Evolutionary conservation across 1,140 invertebrate genomes (phyloP).

Genomic region (Orchestia grillus): DNA sequence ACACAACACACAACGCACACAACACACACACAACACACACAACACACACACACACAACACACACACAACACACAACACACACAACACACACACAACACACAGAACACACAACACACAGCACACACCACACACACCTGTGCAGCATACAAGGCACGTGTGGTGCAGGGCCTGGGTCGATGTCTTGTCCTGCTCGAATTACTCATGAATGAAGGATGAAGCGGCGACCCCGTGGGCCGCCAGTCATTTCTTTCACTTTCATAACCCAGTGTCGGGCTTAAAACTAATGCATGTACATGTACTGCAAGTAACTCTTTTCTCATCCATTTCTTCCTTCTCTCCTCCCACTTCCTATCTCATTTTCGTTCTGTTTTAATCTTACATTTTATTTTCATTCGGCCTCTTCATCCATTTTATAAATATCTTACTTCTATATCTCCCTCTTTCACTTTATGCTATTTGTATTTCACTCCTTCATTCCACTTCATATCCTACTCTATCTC

Average conservation of each 20-base stretch:
- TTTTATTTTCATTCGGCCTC: background rate
- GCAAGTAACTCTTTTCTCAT: background rate
- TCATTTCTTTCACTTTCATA: background rate
- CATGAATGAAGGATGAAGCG: background rate
- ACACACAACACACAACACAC: background rate
- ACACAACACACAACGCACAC: background rate
- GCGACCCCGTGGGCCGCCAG: background rate
- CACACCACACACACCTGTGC: background rate
- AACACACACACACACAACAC: background rate
- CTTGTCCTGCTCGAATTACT: background rate
- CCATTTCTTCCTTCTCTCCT: background rate
- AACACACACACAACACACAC: background rate
- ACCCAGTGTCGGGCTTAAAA: background rate
- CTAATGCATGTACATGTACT: no score
- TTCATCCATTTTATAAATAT: no score
- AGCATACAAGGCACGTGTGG: background rate
- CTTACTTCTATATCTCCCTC: background rate
- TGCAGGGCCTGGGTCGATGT: background rate
- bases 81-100: background rate
- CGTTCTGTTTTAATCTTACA: background rate
- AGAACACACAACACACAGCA: background rate
- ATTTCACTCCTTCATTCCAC: background rate
- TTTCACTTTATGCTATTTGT: background rate
- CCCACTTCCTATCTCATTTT: background rate
- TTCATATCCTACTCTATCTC: background rate